phyloP scores from a whole-genome alignment of 2,113 vertebrate species.

The Callipepla squamata region DNA sequence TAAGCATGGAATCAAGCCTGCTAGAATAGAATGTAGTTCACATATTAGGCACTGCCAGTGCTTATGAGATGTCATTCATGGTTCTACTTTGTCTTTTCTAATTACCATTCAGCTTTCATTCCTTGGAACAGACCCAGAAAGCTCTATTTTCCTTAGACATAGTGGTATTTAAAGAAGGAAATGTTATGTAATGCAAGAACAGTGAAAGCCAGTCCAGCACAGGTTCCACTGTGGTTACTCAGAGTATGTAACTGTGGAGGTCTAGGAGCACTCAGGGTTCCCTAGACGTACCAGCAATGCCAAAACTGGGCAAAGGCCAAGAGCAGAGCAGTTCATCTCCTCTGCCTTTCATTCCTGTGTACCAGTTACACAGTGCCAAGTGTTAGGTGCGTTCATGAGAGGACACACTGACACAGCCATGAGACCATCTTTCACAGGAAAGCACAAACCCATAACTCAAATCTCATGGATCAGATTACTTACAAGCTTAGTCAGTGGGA shows the following conservation, averaged over 20 bases:
- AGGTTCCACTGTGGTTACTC: background rate
- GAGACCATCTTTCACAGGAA: background rate
- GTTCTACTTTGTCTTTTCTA: background rate
- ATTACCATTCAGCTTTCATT: background rate
- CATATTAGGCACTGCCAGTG: background rate
- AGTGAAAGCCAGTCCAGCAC: background rate
- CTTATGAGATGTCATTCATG: background rate
- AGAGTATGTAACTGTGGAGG: background rate
- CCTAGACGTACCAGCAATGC: background rate
- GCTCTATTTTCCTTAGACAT: background rate
- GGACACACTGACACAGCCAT: background rate
- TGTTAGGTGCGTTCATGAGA: fast-evolving
- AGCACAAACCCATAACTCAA: background rate
- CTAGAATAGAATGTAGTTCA: background rate
- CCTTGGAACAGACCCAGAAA: background rate
- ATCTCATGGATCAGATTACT: background rate
- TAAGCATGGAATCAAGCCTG: background rate
- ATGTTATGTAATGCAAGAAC: background rate
- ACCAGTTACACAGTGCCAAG: background rate
- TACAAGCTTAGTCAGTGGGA: background rate
- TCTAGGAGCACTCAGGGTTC: background rate
- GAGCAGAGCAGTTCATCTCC: background rate
- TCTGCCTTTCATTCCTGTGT: background rate
- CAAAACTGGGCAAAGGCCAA: background rate
- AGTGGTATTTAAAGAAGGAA: background rate